Evolutionary conservation across 2,797 vertebrate species (phyloP), one percentile per base, ranked within the genome.

Genomic region (Sebastes diaconus): DNA sequence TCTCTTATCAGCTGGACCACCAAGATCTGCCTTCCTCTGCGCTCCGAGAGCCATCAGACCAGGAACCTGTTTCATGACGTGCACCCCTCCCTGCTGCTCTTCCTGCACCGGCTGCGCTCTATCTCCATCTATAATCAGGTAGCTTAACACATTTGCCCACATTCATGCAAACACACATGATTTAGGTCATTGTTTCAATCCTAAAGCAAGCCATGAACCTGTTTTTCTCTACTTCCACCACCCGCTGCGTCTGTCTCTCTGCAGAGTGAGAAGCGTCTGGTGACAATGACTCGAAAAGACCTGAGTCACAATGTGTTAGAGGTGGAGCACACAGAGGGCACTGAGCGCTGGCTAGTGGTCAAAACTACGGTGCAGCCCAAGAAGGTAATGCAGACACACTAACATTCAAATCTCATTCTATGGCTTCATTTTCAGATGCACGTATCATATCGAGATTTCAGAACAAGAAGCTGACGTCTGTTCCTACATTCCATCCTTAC

Each of bases 31-130:
- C 94, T 97, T 22, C 96, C 96, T 20, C 92, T 97, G 58, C 95
- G 95, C 39, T 90, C 95, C 0, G 95, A 95, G 85, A 95, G 87
- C 88, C 94, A 94, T 77, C 95, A 96, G 88, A 96, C 95, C 59
- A 95, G 92, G 75, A 96, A 96, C 90, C 91, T 97, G 68, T 97
- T 97, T 83, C 95, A 96, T 18, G 96, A 96, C 10, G 93, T 97
- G 4, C 95, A 96, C 83, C 95, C 96, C 0, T 97, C 96, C 5
- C 89, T 97, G 72, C 94, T 97, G 52, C 95, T 97, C 75, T 97
- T 97, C 66, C 94, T 97, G 66, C 96, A 97, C 85, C 95, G 96
- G 60, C 93, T 97, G 50, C 95, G 95, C 66, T 96, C 94, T 65
- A 95, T 97, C 84, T 90, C 84, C 81, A 96, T 97, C 84, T 94